Evolutionary conservation across 2,888 invertebrate species (phyloP).

Genomic region (Thysanoteuthis rhombus): DNA sequence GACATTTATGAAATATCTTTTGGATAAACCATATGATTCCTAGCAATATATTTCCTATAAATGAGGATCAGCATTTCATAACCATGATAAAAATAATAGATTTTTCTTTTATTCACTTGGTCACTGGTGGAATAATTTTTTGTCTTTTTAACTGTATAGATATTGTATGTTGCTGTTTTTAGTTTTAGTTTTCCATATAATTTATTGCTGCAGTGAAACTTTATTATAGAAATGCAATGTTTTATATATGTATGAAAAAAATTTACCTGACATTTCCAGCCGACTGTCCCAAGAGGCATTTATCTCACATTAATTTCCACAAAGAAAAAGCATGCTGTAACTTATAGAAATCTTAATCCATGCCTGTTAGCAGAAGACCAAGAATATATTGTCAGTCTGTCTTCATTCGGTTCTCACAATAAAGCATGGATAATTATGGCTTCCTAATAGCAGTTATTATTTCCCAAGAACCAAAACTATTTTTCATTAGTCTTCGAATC

Average conservation of each 20-base stretch:
- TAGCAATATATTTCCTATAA: not conserved
- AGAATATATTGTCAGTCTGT: not conserved
- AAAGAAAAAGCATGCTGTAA: not conserved
- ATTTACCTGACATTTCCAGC: not conserved
- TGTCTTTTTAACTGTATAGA: too few relatives aligned
- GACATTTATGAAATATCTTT: not conserved
- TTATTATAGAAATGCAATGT: not conserved
- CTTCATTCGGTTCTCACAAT: not conserved
- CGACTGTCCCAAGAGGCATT: not conserved
- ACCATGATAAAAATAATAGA: not conserved
- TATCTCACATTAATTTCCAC: not conserved
- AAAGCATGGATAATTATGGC: constrained; percentile 12
- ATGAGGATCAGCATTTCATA: not conserved
- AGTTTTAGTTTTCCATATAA: too few relatives aligned
- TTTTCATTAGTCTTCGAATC: not conserved
- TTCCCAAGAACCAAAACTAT: not conserved
- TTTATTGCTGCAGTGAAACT: too few relatives aligned
- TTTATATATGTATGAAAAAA: not conserved
- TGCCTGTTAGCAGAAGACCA: not conserved
- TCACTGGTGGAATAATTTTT: too few relatives aligned
- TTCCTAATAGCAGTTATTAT: not conserved
- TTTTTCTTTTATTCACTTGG: not conserved
- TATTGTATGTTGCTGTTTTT: too few relatives aligned
- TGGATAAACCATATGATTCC: not conserved
- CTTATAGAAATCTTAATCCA: not conserved